A percentile compares a stretch with the other conserved stretches of the same genome.
These are phyloP conservation scores for Hyperoplus lanceolatus DNA, from an alignment of 2,797 vertebrate genomes.

Conservation along the genomic window DNA sequence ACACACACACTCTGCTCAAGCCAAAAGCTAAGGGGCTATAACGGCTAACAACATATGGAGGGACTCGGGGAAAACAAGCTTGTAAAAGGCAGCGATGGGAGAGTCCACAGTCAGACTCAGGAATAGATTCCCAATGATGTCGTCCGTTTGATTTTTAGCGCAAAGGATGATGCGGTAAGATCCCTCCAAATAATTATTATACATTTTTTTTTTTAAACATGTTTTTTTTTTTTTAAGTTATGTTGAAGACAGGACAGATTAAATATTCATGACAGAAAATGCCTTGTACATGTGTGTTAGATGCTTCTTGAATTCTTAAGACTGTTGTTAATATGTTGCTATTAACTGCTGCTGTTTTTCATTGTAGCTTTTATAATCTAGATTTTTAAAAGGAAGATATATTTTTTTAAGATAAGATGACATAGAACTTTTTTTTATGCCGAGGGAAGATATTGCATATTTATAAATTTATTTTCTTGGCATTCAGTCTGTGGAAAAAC, in stretches of 20 bases:
- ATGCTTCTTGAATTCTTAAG: background rate
- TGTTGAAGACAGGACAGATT: too few species aligned
- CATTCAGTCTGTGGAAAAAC: too few species aligned
- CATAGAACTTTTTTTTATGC: background rate
- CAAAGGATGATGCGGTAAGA: constrained; percentile 67
- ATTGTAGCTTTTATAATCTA: background rate
- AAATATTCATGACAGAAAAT: too few species aligned
- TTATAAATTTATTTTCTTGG: too few species aligned
- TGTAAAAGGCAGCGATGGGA: constrained; percentile 35
- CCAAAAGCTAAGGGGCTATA: constrained; percentile 58
- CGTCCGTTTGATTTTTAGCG: constrained; percentile 43
- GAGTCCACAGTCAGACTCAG: constrained; percentile 34
- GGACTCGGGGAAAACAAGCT: constrained; percentile 19
- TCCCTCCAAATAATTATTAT: background rate
- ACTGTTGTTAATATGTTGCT: background rate
- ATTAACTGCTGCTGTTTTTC: constrained; percentile 17
- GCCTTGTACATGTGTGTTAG: too few species aligned
- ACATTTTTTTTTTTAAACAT: too few species aligned
- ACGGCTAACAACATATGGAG: constrained; percentile 37
- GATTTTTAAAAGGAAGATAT: background rate
- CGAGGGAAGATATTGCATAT: background rate
- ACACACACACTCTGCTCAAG: constrained; percentile 11
- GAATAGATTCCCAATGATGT: constrained; percentile 30
- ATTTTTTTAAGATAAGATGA: background rate
- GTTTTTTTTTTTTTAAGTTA: too few species aligned